Conservation (phyloP, 2,113 vertebrate species). For the Oreochromis aureus region DNA sequence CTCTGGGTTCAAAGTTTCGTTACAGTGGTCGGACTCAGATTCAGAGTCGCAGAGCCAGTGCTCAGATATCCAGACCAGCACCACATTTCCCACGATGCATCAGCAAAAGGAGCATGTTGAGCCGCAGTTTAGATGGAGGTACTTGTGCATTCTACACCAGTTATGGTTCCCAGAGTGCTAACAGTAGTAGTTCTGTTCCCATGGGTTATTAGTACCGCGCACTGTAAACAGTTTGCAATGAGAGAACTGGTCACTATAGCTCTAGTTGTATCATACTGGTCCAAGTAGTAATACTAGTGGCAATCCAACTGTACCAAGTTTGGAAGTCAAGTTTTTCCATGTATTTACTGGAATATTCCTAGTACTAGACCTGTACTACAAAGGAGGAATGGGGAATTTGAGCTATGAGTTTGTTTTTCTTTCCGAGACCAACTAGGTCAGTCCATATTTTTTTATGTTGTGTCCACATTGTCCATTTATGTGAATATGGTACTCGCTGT, state of each 20-base stretch:
- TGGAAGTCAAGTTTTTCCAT: not conserved
- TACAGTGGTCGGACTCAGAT: conserved; percentile 95
- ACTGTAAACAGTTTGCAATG: not conserved
- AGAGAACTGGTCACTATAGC: not conserved
- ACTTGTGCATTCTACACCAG: conserved; percentile 3
- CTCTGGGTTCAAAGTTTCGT: conserved; percentile 95
- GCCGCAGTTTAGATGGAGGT: conserved; percentile 98
- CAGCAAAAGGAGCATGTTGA: conserved; percentile 93
- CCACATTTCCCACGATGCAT: conserved; percentile 90
- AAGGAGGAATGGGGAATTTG: not conserved
- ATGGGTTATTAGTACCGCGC: not conserved
- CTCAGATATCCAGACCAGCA: conserved; percentile 88
- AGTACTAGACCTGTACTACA: not conserved
- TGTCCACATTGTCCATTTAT: not conserved
- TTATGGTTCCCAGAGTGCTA: not conserved
- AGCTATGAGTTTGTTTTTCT: not conserved
- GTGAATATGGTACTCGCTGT: not conserved
- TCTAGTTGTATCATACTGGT: not conserved
- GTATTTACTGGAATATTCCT: not conserved
- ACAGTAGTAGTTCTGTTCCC: not conserved
- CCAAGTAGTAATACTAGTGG: not conserved
- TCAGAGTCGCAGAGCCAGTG: conserved; percentile 88
- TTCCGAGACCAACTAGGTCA: not conserved
- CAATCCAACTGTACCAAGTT: not conserved
- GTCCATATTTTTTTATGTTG: not conserved